Evolutionary conservation across 2,888 invertebrate genomes (phyloP), one percentile per base, ranked within the genome.

Genomic region (Lordiphosa fenestrarum): DNA sequence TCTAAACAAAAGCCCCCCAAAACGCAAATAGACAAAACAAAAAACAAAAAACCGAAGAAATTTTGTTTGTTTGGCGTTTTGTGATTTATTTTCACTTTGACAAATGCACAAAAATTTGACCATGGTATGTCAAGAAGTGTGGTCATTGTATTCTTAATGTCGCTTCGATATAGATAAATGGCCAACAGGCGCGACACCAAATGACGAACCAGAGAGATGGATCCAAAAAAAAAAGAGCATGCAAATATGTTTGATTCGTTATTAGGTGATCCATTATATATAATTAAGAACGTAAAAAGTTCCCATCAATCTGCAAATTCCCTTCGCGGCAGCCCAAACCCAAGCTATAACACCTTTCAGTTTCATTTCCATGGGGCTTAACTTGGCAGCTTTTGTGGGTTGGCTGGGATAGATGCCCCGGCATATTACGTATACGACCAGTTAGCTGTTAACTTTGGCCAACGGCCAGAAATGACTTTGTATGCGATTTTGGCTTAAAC

Each of bases 51-150:
- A 30, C 9, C 3, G 30, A 30, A 30, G 30, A 30, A 30, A 30
- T 30, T 44, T 21, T 44, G 39, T 53, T 80, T 77, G 62, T 69
- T 81, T 76, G 77, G 44, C 64, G 71, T 65, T 74, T 71, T 82
- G 75, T 77, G 82, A 77, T 78, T 77, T 77, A 77, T 82, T 82
- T 77, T 66, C 73, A 64, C 69, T 77, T 78, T 75, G 77, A 82
- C 77, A 82, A 77, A 77, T 82, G 77, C 77, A 77, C 77, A 77
- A 78, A 75, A 75, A 82, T 77, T 78, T 77, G 77, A 82, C 77
- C 77, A 82, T 77, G 77, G 82, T 73, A 78, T 73, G 82, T 77
- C 82, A 78, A 82, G 77, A 66, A 62, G 69, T 76, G 76, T 77
- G 77, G 77, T 77, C 77, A 77, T 73, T 77, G 77, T 77, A 73